phyloP scores from a whole-genome alignment of 2,797 vertebrate species.

The Heteromormyrus szaboi region DNA sequence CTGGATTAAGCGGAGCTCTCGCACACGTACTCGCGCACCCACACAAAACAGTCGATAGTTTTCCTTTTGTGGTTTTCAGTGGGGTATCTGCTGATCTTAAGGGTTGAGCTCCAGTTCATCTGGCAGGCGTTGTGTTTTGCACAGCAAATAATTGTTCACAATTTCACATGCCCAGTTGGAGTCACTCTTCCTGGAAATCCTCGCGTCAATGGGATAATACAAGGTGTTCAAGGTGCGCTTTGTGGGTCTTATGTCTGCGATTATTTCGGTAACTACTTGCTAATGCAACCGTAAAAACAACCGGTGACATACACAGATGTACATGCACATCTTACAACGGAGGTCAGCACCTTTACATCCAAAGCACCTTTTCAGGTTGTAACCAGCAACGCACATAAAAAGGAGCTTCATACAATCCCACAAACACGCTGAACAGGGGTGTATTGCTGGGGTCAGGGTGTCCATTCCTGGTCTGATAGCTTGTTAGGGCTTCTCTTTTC shows the following conservation, averaged over 20 bases:
- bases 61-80: slow-evolving; percentile 52
- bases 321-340: neutral
- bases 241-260: slow-evolving; percentile 56
- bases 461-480: neutral
- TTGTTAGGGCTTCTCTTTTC: neutral
- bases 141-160: slow-evolving; percentile 74
- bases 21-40: neutral
- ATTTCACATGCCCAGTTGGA: slow-evolving; percentile 71
- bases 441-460: neutral
- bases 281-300: neutral
- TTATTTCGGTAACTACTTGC: slow-evolving; percentile 60
- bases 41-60: slow-evolving; percentile 12
- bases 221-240: slow-evolving; percentile 48
- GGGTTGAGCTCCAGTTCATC: slow-evolving; percentile 70
- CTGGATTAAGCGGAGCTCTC: neutral
- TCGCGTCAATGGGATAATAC: slow-evolving; percentile 68
- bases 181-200: slow-evolving; percentile 62
- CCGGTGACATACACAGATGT: neutral
- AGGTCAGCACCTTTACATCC: neutral
- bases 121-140: slow-evolving; percentile 73
- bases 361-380: neutral
- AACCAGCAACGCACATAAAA: neutral
- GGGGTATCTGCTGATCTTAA: slow-evolving; percentile 51
- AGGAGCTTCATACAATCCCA: neutral
- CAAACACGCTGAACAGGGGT: neutral